These are phyloP conservation scores for Stegophylla sp. DNA, from an alignment of 2,888 invertebrate species.

Conservation along the genomic window DNA sequence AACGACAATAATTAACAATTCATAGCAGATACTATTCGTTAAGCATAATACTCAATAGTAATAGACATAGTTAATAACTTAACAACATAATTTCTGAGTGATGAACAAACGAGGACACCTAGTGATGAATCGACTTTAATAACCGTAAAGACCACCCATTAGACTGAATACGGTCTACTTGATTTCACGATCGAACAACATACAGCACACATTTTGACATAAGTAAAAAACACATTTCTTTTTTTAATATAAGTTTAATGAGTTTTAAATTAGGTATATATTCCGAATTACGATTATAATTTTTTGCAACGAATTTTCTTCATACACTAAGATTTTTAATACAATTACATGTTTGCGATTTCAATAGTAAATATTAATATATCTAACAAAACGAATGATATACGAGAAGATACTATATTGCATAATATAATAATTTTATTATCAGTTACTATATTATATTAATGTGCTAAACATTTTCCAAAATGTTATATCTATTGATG, in stretches of 20 bases:
- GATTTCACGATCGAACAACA: slow-evolving; percentile 8
- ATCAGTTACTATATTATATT: no score
- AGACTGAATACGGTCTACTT: slow-evolving; percentile 16
- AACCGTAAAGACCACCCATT: slow-evolving; percentile 43
- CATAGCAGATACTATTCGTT: background rate
- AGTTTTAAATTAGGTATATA: no score
- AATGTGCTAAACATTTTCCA: no score
- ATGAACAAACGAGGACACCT: slow-evolving; percentile 6
- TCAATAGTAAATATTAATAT: no score
- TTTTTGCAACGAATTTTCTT: no score
- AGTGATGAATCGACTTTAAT: slow-evolving; percentile 28
- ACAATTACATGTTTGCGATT: no score
- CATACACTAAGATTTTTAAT: no score
- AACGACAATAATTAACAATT: background rate
- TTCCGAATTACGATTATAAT: no score
- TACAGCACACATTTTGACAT: slow-evolving; percentile 15
- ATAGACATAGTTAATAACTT: background rate
- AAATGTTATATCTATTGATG: no score
- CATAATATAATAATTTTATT: no score
- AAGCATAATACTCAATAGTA: background rate
- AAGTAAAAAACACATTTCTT: slow-evolving; percentile 4
- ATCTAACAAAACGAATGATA: no score
- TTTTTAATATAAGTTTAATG: background rate
- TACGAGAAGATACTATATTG: no score
- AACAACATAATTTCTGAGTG: slow-evolving; percentile 20